A percentile compares a stretch with the other conserved stretches of the same genome.
Conservation (phyloP, 2,888 invertebrate genomes). For the Anthrax anthrax region DNA sequence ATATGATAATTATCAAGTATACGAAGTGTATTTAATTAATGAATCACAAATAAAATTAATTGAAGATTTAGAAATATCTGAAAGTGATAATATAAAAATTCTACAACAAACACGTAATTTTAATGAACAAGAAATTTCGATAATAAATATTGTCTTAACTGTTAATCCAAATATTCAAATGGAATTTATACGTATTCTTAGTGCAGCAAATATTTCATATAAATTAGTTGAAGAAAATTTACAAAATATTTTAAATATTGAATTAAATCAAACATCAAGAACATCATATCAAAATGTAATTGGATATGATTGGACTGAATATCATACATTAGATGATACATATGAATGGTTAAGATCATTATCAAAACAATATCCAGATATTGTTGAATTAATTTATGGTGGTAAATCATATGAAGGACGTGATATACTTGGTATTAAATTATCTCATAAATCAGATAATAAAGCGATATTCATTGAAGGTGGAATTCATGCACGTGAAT, state of each 20-base stretch:
- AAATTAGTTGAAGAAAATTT: not conserved
- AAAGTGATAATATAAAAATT: conserved; percentile 35
- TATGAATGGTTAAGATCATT: conserved; percentile 41
- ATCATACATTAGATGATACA: conserved; percentile 33
- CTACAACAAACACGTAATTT: conserved; percentile 25
- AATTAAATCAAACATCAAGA: not conserved
- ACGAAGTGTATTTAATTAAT: conserved; percentile 39
- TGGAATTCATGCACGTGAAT: conserved; percentile 62
- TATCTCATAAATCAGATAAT: conserved; percentile 34
- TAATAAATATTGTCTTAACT: too few species aligned
- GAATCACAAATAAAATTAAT: conserved; percentile 39
- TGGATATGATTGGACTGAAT: conserved; percentile 23
- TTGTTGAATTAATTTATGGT: conserved; percentile 37
- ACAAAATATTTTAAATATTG: not conserved
- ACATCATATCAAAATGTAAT: not conserved
- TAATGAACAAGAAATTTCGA: conserved; percentile 30
- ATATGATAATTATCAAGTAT: conserved; percentile 46
- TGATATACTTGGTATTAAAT: conserved; percentile 28
- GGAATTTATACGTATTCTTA: not conserved
- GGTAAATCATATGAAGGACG: conserved; percentile 39
- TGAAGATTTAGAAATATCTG: conserved; percentile 29
- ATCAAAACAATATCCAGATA: conserved; percentile 34
- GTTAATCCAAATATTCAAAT: not conserved
- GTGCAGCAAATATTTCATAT: not conserved
- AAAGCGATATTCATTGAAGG: conserved; percentile 46